Evolutionary conservation across 2,797 vertebrate species (phyloP).

Genomic region (Sarcoramphus papa): DNA sequence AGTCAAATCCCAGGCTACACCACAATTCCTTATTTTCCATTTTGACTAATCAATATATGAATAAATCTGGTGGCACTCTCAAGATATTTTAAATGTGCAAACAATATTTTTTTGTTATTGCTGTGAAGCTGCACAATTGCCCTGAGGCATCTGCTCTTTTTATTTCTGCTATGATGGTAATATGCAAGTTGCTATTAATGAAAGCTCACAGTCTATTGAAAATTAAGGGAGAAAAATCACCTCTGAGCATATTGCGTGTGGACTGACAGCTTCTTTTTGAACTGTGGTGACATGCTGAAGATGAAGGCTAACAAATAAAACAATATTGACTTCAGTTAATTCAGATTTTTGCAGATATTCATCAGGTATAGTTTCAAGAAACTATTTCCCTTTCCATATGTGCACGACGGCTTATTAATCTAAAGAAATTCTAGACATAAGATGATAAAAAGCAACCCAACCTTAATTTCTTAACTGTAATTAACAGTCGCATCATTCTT

Average conservation of each 20-base stretch:
- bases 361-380: not conserved
- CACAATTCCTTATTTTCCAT: not conserved
- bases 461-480: not conserved
- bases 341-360: not conserved
- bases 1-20: not conserved
- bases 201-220: slow-evolving; percentile 39
- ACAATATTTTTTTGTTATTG: not conserved
- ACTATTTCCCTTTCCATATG: not conserved
- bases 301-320: slow-evolving; percentile 55
- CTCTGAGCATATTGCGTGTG: slow-evolving; percentile 20
- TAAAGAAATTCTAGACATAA: not conserved
- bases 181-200: slow-evolving; percentile 47
- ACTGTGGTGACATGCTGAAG: slow-evolving; percentile 26
- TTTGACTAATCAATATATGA: not conserved
- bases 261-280: slow-evolving; percentile 53
- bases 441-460: not conserved
- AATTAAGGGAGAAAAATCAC: slow-evolving; percentile 41
- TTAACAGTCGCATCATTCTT: not conserved
- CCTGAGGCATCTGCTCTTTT: slow-evolving; percentile 13
- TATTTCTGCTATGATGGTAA: slow-evolving; percentile 48
- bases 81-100: not conserved
- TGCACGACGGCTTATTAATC: not conserved
- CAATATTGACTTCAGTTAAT: slow-evolving; percentile 18
- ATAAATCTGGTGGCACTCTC: not conserved
- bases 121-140: not conserved